Evolutionary conservation across 2,888 invertebrate species (phyloP), one percentile per base, ranked within the genome.

Genomic region (Drosophila histrio): DNA sequence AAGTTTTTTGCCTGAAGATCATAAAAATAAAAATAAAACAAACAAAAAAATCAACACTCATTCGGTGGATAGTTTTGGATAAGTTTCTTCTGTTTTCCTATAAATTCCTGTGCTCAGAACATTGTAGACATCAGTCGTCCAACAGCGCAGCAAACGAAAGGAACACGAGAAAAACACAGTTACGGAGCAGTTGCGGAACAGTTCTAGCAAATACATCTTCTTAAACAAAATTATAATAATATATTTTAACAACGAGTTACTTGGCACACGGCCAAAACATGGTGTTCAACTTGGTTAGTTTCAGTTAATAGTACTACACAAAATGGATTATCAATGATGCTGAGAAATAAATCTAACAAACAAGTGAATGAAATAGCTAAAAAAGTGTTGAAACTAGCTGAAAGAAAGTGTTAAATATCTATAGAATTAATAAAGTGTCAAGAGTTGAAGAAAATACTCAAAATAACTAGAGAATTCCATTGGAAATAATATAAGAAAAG

Each of bases 1-100:
- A 63, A 73, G 84, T 85, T 88, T 84, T 84, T 83, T 83, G 80
- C 72, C 72, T 63, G 65, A 56, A 59, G 83, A 83, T 85, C 85
- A 68, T 84, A 83, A 84, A n/a, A n/a, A n/a, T n/a, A n/a, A n/a
- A n/a, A n/a, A n/a, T n/a, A n/a, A n/a, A n/a, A n/a, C n/a, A n/a
- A n/a, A n/a, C n/a, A n/a, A n/a, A n/a, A n/a, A n/a, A n/a, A n/a
- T n/a, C n/a, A n/a, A n/a, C n/a, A n/a, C n/a, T n/a, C n/a, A n/a
- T n/a, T n/a, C n/a, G n/a, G n/a, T n/a, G n/a, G n/a, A n/a, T n/a
- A n/a, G n/a, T n/a, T n/a, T n/a, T n/a, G n/a, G n/a, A n/a, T n/a
- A n/a, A n/a, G n/a, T n/a, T n/a, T n/a, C n/a, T n/a, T n/a, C n/a
- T n/a, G n/a, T n/a, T 44, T 62, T 52, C 41, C 43, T 82, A 85